These are phyloP conservation scores for Macaria notata DNA, from an alignment of 2,888 invertebrate species.

Conservation along the genomic window DNA sequence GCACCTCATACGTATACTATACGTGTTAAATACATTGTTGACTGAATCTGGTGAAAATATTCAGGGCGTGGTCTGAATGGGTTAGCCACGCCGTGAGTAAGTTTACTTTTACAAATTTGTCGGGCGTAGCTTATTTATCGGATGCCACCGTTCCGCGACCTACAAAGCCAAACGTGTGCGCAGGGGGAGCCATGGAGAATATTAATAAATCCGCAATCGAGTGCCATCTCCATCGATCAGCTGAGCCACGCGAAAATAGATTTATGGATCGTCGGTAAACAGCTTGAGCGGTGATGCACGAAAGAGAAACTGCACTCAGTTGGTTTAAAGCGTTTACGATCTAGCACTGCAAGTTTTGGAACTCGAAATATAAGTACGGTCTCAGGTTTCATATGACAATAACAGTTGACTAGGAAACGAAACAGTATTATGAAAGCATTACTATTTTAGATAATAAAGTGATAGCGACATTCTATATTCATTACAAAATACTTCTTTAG, in stretches of 20 bases:
- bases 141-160: conserved; percentile 67
- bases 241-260: conserved; percentile 25
- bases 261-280: conserved; percentile 1
- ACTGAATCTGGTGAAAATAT: conserved; percentile 43
- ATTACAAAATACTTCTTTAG: not conserved
- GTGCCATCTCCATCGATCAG: conserved; percentile 34
- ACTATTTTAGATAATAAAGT: too few species aligned
- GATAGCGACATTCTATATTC: not conserved
- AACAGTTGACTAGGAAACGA: too few species aligned
- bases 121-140: conserved; percentile 55
- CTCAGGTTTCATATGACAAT: too few species aligned
- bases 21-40: conserved; percentile 26
- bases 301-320: not conserved
- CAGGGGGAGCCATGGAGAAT: conserved; percentile 54
- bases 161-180: conserved; percentile 59
- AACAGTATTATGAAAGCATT: too few species aligned
- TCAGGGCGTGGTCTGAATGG: conserved; percentile 45
- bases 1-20: conserved; percentile 4
- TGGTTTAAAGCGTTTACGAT: too few species aligned
- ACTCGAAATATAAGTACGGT: too few species aligned
- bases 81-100: conserved; percentile 40
- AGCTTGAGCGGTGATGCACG: not conserved
- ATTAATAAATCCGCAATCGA: conserved; percentile 49
- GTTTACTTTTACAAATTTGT: conserved; percentile 57
- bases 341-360: too few species aligned